Percentiles rank a stretch among this genome's conserved stretches.
These are phyloP conservation scores for Sarcophaga rosellei DNA, from an alignment of 2,888 invertebrate genomes.

Conservation along the genomic window DNA sequence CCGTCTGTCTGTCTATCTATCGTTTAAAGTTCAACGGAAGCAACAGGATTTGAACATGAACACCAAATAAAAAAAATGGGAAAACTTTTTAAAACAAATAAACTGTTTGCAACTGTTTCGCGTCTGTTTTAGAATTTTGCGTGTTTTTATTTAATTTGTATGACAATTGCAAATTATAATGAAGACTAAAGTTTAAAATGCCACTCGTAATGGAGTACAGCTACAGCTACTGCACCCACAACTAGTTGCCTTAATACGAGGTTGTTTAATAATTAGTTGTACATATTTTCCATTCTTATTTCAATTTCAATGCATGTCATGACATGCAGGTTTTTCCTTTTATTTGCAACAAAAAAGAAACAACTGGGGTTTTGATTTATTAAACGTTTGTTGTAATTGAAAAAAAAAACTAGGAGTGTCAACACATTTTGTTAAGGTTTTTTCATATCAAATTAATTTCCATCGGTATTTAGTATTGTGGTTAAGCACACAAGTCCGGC, in stretches of 20 bases:
- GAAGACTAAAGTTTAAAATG: neutral
- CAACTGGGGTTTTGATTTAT: neutral
- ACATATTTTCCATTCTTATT: neutral
- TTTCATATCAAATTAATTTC: neutral
- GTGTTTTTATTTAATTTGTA: constrained; percentile 61
- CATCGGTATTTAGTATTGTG: constrained; percentile 5
- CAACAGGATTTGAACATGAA: constrained; percentile 20
- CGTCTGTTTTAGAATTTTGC: constrained; percentile 16
- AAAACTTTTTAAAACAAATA: neutral
- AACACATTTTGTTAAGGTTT: constrained; percentile 1
- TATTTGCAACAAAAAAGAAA: neutral
- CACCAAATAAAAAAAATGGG: neutral
- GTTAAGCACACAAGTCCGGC: constrained; percentile 75
- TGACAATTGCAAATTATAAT: constrained; percentile 62
- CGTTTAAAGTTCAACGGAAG: neutral
- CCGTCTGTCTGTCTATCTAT: too few species aligned
- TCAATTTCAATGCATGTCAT: constrained; percentile 39
- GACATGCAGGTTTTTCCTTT: constrained; percentile 38
- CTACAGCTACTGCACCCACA: neutral
- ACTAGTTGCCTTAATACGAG: neutral
- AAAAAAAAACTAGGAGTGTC: constrained; percentile 31
- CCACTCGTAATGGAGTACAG: neutral
- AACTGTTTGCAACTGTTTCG: neutral
- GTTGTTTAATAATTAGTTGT: neutral
- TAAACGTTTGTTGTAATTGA: constrained; percentile 8